These are phyloP conservation scores for Agrilus cyanescens DNA, from an alignment of 2,888 invertebrate species.

Conservation along the genomic window DNA sequence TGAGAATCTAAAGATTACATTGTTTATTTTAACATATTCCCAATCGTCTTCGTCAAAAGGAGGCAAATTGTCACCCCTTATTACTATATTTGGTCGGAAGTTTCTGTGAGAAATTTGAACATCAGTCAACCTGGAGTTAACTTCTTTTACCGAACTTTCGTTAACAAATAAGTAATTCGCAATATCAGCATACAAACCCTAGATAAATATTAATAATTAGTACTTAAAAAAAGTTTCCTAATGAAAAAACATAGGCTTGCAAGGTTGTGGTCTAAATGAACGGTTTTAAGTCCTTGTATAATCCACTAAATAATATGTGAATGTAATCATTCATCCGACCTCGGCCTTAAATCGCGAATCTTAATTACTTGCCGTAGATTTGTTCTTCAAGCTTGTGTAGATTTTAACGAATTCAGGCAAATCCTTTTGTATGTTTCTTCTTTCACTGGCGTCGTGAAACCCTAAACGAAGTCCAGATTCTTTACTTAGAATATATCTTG, in stretches of 20 bases:
- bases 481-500: conserved; percentile 32
- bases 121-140: conserved; percentile 36
- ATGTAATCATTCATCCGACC: too few relatives aligned
- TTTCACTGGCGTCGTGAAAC: conserved; percentile 25
- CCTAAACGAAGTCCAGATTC: conserved; percentile 28
- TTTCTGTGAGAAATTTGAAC: conserved; percentile 34
- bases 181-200: conserved; percentile 43
- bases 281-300: too few relatives aligned
- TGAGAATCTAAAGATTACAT: conserved; percentile 38
- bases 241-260: too few relatives aligned
- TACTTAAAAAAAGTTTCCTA: not conserved
- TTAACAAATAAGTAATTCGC: conserved; percentile 42
- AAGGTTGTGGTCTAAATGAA: too few relatives aligned
- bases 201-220: not conserved
- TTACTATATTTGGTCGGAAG: conserved; percentile 46
- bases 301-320: too few relatives aligned
- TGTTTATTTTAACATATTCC: conserved; percentile 46
- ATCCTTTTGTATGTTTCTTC: conserved; percentile 22
- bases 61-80: conserved; percentile 32
- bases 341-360: not conserved
- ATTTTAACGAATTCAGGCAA: conserved; percentile 21
- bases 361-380: conserved; percentile 18
- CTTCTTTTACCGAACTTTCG: conserved; percentile 38
- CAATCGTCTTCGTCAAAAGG: conserved; percentile 43
- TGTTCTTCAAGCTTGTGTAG: conserved; percentile 24